Evolutionary conservation across 2,113 vertebrate genomes (phyloP).

Genomic region (Diadophis punctatus): DNA sequence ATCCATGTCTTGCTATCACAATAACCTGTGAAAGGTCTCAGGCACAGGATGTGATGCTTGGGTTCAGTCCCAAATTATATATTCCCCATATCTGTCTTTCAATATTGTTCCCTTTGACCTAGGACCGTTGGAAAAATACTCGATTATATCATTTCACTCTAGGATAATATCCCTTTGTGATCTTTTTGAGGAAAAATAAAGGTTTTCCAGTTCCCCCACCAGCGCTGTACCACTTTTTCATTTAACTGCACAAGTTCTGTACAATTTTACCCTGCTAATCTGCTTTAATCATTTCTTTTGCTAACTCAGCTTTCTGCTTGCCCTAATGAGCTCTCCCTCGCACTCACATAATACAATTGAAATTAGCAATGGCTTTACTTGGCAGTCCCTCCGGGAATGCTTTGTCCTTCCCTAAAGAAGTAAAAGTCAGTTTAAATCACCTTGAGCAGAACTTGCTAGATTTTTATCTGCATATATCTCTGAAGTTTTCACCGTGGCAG

Average conservation of each 20-base stretch:
- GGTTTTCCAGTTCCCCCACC: background rate
- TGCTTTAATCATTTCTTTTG: constrained; percentile 14
- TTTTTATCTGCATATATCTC: constrained; percentile 10
- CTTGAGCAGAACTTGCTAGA: constrained; percentile 8
- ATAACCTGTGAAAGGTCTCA: background rate
- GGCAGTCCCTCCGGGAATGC: constrained; percentile 14
- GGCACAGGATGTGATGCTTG: background rate
- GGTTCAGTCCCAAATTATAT: background rate
- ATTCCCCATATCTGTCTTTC: background rate
- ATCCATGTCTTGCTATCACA: background rate
- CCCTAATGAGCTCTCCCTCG: constrained; percentile 5
- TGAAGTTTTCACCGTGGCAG: background rate
- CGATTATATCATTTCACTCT: background rate
- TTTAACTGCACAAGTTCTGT: background rate
- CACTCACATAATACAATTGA: constrained; percentile 9
- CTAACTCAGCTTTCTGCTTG: constrained; percentile 19
- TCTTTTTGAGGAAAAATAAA: background rate
- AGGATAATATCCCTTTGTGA: background rate
- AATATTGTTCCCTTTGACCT: background rate
- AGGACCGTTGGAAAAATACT: background rate
- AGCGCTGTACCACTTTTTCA: background rate
- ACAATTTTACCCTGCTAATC: constrained; percentile 6
- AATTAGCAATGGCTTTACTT: constrained; percentile 26
- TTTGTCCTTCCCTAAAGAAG: constrained; percentile 19
- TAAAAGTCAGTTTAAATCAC: constrained; percentile 17